phyloP scores from a whole-genome alignment of 2,888 invertebrate species.

The Eulithis testata region DNA sequence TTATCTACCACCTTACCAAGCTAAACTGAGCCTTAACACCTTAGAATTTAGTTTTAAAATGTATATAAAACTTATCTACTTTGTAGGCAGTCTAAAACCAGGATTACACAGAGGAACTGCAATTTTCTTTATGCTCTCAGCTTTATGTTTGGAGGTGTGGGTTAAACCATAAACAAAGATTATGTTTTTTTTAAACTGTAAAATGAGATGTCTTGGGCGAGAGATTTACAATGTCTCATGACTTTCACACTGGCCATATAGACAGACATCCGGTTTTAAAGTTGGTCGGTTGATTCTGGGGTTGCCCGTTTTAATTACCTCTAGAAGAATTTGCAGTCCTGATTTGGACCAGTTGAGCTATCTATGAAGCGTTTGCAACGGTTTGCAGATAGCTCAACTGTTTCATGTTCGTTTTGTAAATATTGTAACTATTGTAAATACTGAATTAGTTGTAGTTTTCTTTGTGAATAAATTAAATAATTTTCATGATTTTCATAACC shows the following conservation, averaged over 20 bases:
- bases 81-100: conserved; percentile 26
- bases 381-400: no score
- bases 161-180: conserved; percentile 20
- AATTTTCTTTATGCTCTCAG: conserved; percentile 19
- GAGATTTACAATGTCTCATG: conserved; percentile 15
- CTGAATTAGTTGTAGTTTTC: no score
- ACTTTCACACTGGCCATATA: neutral
- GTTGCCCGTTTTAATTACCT: no score
- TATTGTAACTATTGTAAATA: no score
- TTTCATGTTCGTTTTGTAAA: no score
- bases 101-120: conserved; percentile 18
- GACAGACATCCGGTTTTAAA: no score
- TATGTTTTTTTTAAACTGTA: conserved; percentile 9
- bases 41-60: conserved; percentile 13
- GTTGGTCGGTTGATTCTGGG: no score
- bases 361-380: no score
- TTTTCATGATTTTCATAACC: no score
- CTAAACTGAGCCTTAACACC: conserved; percentile 24
- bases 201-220: conserved; percentile 21
- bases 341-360: no score
- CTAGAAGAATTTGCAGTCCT: no score
- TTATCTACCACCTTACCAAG: conserved; percentile 30
- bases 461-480: no score
- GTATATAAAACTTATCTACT: conserved; percentile 17
- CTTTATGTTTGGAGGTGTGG: conserved; percentile 27